A percentile compares a stretch with the other conserved stretches of the same genome.
phyloP scores from a whole-genome alignment of 1,140 invertebrate species.

The Dreissena polymorpha region DNA sequence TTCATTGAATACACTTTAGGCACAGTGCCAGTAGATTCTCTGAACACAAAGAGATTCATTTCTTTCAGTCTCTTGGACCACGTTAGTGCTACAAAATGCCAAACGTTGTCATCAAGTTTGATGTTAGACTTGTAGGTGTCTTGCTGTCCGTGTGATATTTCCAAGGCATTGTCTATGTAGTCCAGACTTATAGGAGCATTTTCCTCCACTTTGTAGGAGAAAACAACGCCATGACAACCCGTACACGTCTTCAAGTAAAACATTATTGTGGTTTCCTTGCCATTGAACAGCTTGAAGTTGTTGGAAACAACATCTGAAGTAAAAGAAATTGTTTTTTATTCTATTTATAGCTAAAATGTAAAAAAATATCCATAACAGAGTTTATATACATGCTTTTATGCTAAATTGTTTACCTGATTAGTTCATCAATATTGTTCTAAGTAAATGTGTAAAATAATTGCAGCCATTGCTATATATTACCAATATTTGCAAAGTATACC shows the following conservation, averaged over 20 bases:
- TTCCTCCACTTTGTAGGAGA: constrained; percentile 23
- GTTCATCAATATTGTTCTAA: too few relatives aligned
- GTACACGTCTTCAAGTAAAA: constrained; percentile 46
- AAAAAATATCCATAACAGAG: too few relatives aligned
- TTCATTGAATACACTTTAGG: constrained; percentile 4
- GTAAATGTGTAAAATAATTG: too few relatives aligned
- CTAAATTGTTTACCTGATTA: too few relatives aligned
- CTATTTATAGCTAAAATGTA: too few relatives aligned
- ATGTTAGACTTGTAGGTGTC: constrained; percentile 13
- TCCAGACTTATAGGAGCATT: constrained; percentile 33
- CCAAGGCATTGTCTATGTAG: neutral
- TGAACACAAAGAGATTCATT: constrained; percentile 19
- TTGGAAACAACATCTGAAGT: neutral
- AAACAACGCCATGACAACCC: constrained; percentile 46
- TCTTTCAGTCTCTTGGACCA: constrained; percentile 23
- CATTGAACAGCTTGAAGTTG: constrained; percentile 26
- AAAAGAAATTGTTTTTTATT: neutral
- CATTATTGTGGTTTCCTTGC: constrained; percentile 21
- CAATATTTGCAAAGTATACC: too few relatives aligned
- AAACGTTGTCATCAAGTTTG: constrained; percentile 19
- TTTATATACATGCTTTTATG: too few relatives aligned
- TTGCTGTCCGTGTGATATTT: constrained; percentile 26
- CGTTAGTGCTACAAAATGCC: constrained; percentile 32
- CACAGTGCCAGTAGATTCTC: neutral
- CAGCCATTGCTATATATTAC: too few relatives aligned